Evolutionary conservation across 2,113 vertebrate genomes (phyloP).

Genomic region (Seriola quinqueradiata): DNA sequence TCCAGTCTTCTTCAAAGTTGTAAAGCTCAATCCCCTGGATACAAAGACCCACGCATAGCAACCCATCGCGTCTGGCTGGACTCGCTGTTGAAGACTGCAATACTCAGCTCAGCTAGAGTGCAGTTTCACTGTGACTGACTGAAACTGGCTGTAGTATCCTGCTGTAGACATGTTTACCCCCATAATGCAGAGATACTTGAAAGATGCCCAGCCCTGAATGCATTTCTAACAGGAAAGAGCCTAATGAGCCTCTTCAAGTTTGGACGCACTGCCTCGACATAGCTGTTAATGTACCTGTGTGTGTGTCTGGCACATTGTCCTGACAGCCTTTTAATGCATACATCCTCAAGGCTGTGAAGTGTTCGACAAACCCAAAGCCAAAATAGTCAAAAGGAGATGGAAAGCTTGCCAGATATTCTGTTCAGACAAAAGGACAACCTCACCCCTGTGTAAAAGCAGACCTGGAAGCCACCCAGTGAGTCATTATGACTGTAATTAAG

Average conservation of each 20-base stretch:
- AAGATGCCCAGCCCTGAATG: neutral
- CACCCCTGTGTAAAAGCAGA: constrained; percentile 20
- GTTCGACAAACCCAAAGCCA: constrained; percentile 21
- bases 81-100: constrained; percentile 10
- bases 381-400: constrained; percentile 16
- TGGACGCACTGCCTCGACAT: neutral
- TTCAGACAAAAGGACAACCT: constrained; percentile 21
- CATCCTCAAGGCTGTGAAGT: constrained; percentile 9
- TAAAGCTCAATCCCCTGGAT: constrained; percentile 34
- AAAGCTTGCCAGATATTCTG: constrained; percentile 37
- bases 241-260: neutral
- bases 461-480: constrained; percentile 20
- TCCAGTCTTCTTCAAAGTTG: constrained; percentile 12
- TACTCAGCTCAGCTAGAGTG: neutral
- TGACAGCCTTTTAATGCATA: constrained; percentile 19
- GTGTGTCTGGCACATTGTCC: constrained; percentile 22
- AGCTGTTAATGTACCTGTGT: constrained; percentile 32
- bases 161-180: neutral
- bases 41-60: constrained; percentile 43
- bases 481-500: constrained; percentile 40
- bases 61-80: neutral
- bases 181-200: neutral
- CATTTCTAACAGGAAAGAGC: neutral
- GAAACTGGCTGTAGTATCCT: neutral
- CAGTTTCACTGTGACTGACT: constrained; percentile 13